These are phyloP conservation scores for Melanotus villosus DNA, from an alignment of 2,888 invertebrate species.

Conservation along the genomic window DNA sequence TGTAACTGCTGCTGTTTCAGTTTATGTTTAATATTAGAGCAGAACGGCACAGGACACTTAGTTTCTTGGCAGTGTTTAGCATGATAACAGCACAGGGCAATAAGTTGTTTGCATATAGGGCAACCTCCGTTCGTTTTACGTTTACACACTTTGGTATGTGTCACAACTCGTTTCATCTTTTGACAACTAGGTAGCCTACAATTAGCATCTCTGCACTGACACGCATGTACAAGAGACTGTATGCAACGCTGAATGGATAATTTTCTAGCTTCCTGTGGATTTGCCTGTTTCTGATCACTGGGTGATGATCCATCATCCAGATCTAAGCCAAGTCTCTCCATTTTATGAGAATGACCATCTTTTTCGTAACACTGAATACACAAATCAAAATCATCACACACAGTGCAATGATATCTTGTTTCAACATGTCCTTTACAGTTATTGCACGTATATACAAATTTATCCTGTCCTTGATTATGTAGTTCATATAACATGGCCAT, in stretches of 20 bases:
- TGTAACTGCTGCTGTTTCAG: slow-evolving; percentile 97
- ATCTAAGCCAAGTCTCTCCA: slow-evolving; percentile 97
- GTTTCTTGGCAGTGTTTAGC: slow-evolving; percentile 98
- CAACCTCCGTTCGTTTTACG: slow-evolving; percentile 96
- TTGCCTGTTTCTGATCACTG: slow-evolving; percentile 85
- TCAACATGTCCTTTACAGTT: slow-evolving; percentile 96
- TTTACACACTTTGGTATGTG: slow-evolving; percentile 97
- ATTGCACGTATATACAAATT: slow-evolving; percentile 99
- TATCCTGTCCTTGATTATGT: slow-evolving; percentile 98
- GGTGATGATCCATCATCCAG: slow-evolving; percentile 94
- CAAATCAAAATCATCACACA: slow-evolving; percentile 99
- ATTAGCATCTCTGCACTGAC: slow-evolving; percentile 89
- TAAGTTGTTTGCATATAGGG: slow-evolving; percentile 98
- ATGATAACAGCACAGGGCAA: slow-evolving; percentile 98
- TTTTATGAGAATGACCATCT: slow-evolving; percentile 95
- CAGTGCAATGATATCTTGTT: slow-evolving; percentile 96
- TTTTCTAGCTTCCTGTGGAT: slow-evolving; percentile 78
- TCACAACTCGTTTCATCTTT: slow-evolving; percentile 99
- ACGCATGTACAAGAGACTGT: slow-evolving; percentile 78
- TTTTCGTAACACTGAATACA: slow-evolving; percentile 96
- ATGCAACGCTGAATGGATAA: slow-evolving; percentile 83
- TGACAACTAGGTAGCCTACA: slow-evolving; percentile 97
- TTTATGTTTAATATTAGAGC: slow-evolving; percentile 98
- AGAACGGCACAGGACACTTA: slow-evolving; percentile 99
- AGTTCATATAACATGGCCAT: slow-evolving; percentile 98